Evolutionary conservation across 1,140 invertebrate genomes (phyloP).

Genomic region (Ostrea denselamellosa): DNA sequence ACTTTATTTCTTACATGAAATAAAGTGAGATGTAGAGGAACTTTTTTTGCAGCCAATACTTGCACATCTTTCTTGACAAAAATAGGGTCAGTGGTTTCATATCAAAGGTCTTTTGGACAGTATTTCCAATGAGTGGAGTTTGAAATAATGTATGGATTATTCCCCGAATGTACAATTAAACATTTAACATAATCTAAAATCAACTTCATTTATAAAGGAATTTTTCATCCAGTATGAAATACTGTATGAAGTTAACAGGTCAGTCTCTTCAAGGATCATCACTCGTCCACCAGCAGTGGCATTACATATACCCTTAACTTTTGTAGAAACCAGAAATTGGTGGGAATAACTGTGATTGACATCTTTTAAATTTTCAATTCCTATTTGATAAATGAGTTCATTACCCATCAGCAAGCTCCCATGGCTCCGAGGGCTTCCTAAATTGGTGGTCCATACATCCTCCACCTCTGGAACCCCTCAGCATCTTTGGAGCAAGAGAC

Average conservation of each 20-base stretch:
- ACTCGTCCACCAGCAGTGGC: not conserved
- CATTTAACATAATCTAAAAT: not conserved
- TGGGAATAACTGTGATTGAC: not conserved
- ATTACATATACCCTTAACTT: not conserved
- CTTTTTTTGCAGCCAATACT: too few relatives aligned
- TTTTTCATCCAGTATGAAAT: not conserved
- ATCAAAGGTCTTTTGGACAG: too few relatives aligned
- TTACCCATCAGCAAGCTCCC: conserved; percentile 83
- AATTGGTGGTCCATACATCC: conserved; percentile 81
- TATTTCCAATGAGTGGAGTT: too few relatives aligned
- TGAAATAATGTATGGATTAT: too few relatives aligned
- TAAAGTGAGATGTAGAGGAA: too few relatives aligned
- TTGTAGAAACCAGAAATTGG: too few relatives aligned
- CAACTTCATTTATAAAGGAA: not conserved
- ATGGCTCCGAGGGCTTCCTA: conserved; percentile 81
- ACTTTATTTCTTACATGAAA: too few relatives aligned
- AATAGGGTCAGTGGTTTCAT: too few relatives aligned
- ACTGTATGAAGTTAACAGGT: not conserved
- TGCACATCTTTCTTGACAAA: too few relatives aligned
- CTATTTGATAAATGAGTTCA: conserved; percentile 14
- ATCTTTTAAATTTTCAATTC: not conserved
- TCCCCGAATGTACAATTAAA: not conserved
- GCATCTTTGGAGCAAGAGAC: conserved; percentile 82
- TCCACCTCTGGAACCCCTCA: conserved; percentile 78
- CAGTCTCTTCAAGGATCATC: not conserved